Evolutionary conservation across 1,140 invertebrate genomes (phyloP).

Genomic region (Zophobas morio): DNA sequence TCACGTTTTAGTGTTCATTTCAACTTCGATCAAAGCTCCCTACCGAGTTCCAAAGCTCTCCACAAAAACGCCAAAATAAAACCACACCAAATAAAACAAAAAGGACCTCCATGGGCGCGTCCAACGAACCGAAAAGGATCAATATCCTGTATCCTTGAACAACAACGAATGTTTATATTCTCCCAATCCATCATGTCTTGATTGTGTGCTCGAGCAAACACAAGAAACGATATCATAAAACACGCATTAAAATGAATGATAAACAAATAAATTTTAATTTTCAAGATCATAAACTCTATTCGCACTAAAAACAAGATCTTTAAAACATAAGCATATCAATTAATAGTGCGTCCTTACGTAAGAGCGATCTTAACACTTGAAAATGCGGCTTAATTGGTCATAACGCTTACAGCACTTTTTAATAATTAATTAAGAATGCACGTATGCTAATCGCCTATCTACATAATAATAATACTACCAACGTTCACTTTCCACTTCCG

Average conservation of each 20-base stretch:
- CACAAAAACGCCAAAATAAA: too few species aligned
- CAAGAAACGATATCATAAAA: background rate
- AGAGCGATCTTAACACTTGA: background rate
- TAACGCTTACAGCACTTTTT: background rate
- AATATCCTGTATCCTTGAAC: constrained; percentile 9
- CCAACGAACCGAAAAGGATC: background rate
- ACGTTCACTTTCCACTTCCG: constrained; percentile 30
- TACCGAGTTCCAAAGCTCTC: too few species aligned
- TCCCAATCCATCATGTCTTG: background rate
- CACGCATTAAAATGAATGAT: too few species aligned
- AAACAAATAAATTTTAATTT: background rate
- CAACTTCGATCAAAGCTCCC: too few species aligned
- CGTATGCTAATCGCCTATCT: background rate
- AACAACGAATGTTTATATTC: background rate
- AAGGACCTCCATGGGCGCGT: background rate
- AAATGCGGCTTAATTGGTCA: constrained; percentile 10
- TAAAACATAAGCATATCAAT: background rate
- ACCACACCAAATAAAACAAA: background rate
- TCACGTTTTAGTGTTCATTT: too few species aligned
- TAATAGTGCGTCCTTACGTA: background rate
- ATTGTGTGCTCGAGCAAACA: background rate
- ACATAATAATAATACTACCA: background rate
- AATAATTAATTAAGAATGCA: background rate
- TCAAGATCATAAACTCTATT: background rate
- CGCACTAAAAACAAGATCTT: background rate